These are phyloP conservation scores for Peromyscus leucopus DNA, from an alignment of 2,113 vertebrate species.

Conservation along the genomic window DNA sequence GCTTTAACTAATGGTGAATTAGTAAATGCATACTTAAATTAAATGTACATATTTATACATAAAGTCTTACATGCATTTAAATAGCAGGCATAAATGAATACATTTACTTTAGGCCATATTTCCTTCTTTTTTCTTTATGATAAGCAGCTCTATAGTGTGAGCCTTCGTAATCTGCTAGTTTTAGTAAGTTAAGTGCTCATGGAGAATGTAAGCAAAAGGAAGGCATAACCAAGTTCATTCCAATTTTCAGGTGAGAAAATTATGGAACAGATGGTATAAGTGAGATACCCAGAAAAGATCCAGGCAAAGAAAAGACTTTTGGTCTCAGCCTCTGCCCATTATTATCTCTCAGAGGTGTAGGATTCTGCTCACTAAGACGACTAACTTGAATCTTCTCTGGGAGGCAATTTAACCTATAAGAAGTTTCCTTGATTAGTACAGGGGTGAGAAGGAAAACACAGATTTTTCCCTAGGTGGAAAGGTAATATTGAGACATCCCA, in stretches of 20 bases:
- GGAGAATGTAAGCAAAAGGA: background rate
- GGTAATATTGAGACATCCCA: background rate
- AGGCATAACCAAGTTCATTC: background rate
- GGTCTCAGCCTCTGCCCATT: background rate
- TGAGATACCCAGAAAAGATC: background rate
- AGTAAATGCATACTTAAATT: background rate
- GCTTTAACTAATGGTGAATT: background rate
- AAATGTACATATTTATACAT: too few relatives aligned
- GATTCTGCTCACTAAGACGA: background rate
- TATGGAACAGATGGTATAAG: background rate
- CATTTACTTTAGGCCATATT: background rate
- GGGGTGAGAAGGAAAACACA: background rate
- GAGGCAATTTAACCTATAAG: background rate
- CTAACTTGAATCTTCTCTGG: background rate
- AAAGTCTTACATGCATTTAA: background rate
- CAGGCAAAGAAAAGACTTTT: background rate
- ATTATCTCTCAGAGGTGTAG: background rate
- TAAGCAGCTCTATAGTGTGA: background rate
- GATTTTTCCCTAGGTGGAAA: background rate
- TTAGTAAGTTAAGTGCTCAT: background rate
- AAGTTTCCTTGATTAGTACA: background rate
- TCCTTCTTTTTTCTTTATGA: background rate
- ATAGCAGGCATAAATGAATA: background rate
- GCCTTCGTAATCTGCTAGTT: background rate
- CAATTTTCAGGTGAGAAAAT: background rate